Evolutionary conservation across 2,888 invertebrate genomes (phyloP).

Genomic region (Conchocele bisecta): DNA sequence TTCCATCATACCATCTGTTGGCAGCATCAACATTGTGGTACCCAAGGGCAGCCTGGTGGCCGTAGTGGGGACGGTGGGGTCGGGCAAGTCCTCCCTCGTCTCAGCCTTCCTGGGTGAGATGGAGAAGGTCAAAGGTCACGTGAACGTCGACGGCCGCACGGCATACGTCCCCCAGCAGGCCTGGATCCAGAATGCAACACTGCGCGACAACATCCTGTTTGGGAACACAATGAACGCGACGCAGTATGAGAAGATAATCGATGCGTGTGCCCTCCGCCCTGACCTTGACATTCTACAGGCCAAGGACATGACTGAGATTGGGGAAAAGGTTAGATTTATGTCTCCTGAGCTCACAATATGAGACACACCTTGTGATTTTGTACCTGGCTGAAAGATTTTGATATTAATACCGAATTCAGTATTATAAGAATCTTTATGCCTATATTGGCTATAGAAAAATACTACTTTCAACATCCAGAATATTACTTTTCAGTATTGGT

Average conservation of each 20-base stretch:
- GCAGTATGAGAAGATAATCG: constrained; percentile 91
- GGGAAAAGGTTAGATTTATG: constrained; percentile 91
- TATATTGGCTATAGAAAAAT: too few species aligned
- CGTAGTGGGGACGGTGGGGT: constrained; percentile 80
- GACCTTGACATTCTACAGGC: constrained; percentile 95
- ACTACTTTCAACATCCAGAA: too few species aligned
- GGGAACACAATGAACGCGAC: constrained; percentile 89
- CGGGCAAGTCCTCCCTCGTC: constrained; percentile 80
- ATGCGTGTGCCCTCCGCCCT: constrained; percentile 94
- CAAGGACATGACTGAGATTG: constrained; percentile 98
- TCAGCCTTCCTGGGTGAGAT: constrained; percentile 80
- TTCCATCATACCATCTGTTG: constrained; percentile 9
- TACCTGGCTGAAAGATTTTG: too few species aligned
- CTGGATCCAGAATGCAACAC: constrained; percentile 98
- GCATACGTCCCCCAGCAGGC: constrained; percentile 87
- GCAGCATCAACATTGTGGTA: constrained; percentile 69
- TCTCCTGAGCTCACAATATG: too few species aligned
- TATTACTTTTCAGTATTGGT: too few species aligned
- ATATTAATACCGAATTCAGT: too few species aligned
- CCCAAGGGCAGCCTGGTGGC: constrained; percentile 75
- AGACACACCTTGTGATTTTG: too few species aligned
- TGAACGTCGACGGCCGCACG: constrained; percentile 73
- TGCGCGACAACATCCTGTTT: constrained; percentile 96
- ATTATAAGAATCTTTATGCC: too few species aligned
- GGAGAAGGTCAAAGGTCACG: constrained; percentile 74